Percentiles rank a stretch among this genome's conserved stretches.
These are phyloP conservation scores for Acromyrmex heyeri DNA, from an alignment of 1,140 invertebrate genomes.

Conservation along the genomic window DNA sequence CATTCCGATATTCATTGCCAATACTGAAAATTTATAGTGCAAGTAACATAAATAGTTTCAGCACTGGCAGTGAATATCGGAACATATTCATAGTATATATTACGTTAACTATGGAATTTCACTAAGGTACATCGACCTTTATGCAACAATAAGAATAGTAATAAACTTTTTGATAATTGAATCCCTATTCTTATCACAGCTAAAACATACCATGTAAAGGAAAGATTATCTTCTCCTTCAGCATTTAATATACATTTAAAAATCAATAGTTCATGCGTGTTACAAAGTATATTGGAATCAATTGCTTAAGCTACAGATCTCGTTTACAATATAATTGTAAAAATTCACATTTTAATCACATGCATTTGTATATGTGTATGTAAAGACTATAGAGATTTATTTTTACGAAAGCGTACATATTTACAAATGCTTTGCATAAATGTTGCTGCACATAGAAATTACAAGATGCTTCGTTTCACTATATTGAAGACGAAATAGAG, in stretches of 20 bases:
- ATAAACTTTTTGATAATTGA: slow-evolving; percentile 12
- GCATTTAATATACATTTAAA: slow-evolving; percentile 43
- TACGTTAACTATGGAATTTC: no score
- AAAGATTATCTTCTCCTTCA: slow-evolving; percentile 15
- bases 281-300: slow-evolving; percentile 43
- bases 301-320: slow-evolving; percentile 52
- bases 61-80: no score
- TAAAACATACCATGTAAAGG: slow-evolving; percentile 34
- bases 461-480: slow-evolving; percentile 57
- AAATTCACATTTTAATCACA: slow-evolving; percentile 62
- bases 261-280: slow-evolving; percentile 19
- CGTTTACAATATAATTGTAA: slow-evolving; percentile 53
- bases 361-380: slow-evolving; percentile 40
- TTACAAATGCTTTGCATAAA: slow-evolving; percentile 81
- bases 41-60: no score
- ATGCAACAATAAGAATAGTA: background rate
- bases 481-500: slow-evolving; percentile 62
- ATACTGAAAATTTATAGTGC: no score
- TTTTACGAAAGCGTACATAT: slow-evolving; percentile 81
- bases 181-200: slow-evolving; percentile 45
- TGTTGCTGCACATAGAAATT: slow-evolving; percentile 70
- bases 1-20: no score
- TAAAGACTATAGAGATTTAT: slow-evolving; percentile 77
- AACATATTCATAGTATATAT: no score
- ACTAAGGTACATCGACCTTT: background rate